Conservation (phyloP, 2,113 vertebrate genomes). For the human region DNA sequence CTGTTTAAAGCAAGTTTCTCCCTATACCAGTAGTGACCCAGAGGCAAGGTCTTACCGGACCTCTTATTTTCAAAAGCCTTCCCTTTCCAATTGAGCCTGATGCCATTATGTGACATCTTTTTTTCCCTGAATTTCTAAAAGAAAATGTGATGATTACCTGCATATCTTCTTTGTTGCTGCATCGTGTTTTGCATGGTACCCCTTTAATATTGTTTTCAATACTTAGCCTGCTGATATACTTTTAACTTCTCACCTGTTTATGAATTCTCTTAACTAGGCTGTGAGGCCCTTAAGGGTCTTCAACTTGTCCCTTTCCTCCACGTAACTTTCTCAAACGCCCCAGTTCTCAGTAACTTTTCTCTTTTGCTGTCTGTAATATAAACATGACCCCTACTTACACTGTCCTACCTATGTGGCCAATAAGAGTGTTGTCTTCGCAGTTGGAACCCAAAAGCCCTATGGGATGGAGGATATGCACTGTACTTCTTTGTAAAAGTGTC, state of each 20-base stretch:
- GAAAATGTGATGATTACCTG: neutral
- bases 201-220: neutral
- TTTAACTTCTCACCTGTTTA: constrained; percentile 26
- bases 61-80: constrained; percentile 26
- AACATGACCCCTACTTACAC: neutral
- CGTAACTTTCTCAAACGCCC: neutral
- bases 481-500: constrained; percentile 11
- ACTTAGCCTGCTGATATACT: neutral
- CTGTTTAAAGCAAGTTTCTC: constrained; percentile 30
- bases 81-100: constrained; percentile 2
- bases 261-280: constrained; percentile 28
- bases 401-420: neutral
- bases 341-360: neutral
- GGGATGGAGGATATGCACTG: neutral
- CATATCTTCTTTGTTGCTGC: neutral
- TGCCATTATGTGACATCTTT: neutral
- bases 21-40: neutral
- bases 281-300: neutral
- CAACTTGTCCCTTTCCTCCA: neutral
- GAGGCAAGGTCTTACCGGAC: neutral
- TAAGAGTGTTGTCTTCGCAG: neutral
- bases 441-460: neutral
- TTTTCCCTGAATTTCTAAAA: neutral
- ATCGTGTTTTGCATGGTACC: neutral
- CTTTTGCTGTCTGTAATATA: neutral